Evolutionary conservation across 2,888 invertebrate species (phyloP).

Genomic region (Hipparchia sbordonii): DNA sequence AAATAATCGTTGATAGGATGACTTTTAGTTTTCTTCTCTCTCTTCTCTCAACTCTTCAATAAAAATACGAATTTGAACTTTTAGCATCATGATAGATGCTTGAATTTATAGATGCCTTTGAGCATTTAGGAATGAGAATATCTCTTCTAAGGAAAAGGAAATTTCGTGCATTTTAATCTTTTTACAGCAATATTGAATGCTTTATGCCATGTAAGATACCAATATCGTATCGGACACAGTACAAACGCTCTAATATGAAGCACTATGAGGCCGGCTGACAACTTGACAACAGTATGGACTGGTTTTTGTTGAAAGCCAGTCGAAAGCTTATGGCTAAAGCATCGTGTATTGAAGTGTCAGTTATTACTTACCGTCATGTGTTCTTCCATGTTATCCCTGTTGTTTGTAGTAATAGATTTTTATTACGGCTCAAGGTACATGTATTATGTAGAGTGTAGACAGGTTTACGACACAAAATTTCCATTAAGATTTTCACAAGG

Average conservation of each 20-base stretch:
- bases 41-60: too few species aligned
- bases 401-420: conserved; percentile 16
- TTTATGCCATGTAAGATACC: background rate
- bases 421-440: conserved; percentile 3
- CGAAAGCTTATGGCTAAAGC: conserved; percentile 25
- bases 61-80: too few species aligned
- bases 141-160: too few species aligned
- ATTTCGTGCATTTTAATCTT: too few species aligned
- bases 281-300: conserved; percentile 37
- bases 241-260: conserved; percentile 40
- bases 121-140: too few species aligned
- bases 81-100: too few species aligned
- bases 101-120: too few species aligned
- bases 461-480: conserved; percentile 2
- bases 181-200: background rate
- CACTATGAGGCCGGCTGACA: conserved; percentile 29
- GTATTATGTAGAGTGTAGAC: background rate
- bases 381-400: conserved; percentile 25
- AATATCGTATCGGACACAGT: background rate
- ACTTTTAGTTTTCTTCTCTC: too few species aligned
- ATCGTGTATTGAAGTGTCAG: conserved; percentile 39
- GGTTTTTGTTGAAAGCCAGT: conserved; percentile 34
- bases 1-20: too few species aligned
- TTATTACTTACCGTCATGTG: conserved; percentile 26
- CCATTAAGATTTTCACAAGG: conserved; percentile 1